A percentile compares a stretch with the other conserved stretches of the same genome.
Conservation (phyloP, 2,113 vertebrate genomes). For the Pelmatolapia mariae region DNA sequence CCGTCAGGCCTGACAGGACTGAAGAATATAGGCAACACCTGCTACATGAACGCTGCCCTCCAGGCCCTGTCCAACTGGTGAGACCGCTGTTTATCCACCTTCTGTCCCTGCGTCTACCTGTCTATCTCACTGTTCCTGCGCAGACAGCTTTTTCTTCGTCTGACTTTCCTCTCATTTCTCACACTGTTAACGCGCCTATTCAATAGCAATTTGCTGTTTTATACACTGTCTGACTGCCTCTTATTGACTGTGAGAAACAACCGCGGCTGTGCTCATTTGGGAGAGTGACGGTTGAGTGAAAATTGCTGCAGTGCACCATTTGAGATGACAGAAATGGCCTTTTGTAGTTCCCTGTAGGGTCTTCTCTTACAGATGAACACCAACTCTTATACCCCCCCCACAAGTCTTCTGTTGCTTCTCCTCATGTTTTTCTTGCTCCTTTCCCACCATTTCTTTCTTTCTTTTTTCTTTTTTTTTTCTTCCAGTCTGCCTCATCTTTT, state of each 20-base stretch:
- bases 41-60: constrained; percentile 98
- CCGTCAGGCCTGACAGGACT: constrained; percentile 88
- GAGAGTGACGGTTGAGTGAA: constrained; percentile 11
- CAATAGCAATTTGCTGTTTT: not conserved
- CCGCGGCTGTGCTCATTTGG: constrained; percentile 7
- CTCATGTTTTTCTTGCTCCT: not conserved
- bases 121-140: not conserved
- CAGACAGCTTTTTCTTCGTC: not conserved
- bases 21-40: constrained; percentile 99
- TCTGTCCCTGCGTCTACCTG: not conserved
- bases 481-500: not conserved
- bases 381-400: not conserved
- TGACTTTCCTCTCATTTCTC: not conserved
- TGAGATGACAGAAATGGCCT: constrained; percentile 42
- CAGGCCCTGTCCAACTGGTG: constrained; percentile 99
- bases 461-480: not conserved
- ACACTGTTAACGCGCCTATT: not conserved
- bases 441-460: not conserved
- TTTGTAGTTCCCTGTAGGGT: constrained; percentile 52
- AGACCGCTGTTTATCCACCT: constrained; percentile 15
- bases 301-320: constrained; percentile 60
- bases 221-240: not conserved
- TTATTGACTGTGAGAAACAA: constrained; percentile 16
- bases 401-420: not conserved
- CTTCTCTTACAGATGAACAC: constrained; percentile 42